Evolutionary conservation across 2,888 invertebrate genomes (phyloP).

Genomic region (Gonocerus acuteangulatus): DNA sequence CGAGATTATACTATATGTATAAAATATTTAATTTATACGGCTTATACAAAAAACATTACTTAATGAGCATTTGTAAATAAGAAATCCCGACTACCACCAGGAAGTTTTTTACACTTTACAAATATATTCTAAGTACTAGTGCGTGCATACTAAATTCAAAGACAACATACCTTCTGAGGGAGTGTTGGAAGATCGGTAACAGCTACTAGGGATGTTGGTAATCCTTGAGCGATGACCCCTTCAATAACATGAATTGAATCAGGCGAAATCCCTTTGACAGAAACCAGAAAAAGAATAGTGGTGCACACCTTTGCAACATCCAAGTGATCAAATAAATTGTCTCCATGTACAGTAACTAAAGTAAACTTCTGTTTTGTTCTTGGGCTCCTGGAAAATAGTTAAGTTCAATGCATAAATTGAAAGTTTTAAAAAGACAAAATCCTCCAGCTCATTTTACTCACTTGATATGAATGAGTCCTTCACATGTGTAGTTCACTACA

Average conservation of each 20-base stretch:
- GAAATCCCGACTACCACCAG: too few species aligned
- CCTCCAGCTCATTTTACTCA: too few species aligned
- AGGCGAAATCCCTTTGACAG: slow-evolving; percentile 51
- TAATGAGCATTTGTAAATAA: too few species aligned
- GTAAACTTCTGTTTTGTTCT: slow-evolving; percentile 84
- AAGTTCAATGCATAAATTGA: too few species aligned
- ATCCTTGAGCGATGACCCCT: slow-evolving; percentile 70
- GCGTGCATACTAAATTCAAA: too few species aligned
- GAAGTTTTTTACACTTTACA: too few species aligned
- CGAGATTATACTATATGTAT: too few species aligned
- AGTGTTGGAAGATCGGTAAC: slow-evolving; percentile 67
- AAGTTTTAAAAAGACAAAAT: too few species aligned
- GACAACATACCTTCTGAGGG: slow-evolving; percentile 53
- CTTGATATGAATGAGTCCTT: slow-evolving; percentile 69
- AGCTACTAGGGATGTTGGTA: slow-evolving; percentile 69
- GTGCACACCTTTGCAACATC: slow-evolving; percentile 85
- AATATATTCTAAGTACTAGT: too few species aligned
- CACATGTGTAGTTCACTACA: slow-evolving; percentile 53
- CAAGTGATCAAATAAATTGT: slow-evolving; percentile 64
- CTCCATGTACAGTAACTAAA: slow-evolving; percentile 64
- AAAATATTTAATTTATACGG: too few species aligned
- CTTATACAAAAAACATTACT: too few species aligned
- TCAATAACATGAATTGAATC: slow-evolving; percentile 1
- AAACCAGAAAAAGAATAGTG: slow-evolving; percentile 69
- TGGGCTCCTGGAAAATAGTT: slow-evolving; percentile 55